Evolutionary conservation across 2,888 invertebrate species (phyloP), one percentile per base, ranked within the genome.

Genomic region (Philhelius pedissequus): DNA sequence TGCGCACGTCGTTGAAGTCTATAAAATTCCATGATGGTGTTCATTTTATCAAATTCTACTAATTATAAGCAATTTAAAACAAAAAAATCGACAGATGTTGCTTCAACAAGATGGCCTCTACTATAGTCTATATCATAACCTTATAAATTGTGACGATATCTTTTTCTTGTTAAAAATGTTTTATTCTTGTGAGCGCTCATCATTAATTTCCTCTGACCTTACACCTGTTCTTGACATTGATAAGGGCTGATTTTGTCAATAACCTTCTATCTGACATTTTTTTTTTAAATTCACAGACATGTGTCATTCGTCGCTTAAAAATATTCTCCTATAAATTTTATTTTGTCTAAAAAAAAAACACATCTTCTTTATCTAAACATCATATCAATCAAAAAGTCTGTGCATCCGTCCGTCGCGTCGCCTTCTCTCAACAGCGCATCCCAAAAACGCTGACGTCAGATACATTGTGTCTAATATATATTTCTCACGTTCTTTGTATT

Each of bases 381-480:
- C 30, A 58, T 22, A 38, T 43, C 27, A 58, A 45, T 40, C 60
- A 25, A 32, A 52, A 45, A 54, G 25, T 45, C 22, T 25, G 43
- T n/a, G n/a, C n/a, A n/a, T n/a, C n/a, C 52, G 20, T 48, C 52
- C 18, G 27, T 45, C 13, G 6, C 18, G 27, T 45, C 13, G 6
- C 35, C n/a, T 64, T 45, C 25, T 25, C 27, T 56, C 50, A 66
- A 25, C 32, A 43, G 30, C 25, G 40, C 30, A 40, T 43, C 58
- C 18, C 4, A 38, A 48, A 18, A 38, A 25, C 13, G 11, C 76
- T 71, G 76, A 81, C 81, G 77, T 77, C 81, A 81, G 45, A 66
- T 43, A 45, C n/a, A n/a, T n/a, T n/a, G n/a, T n/a, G n/a, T n/a
- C n/a, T n/a, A n/a, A n/a, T n/a, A n/a, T n/a, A n/a, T 27, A 25